Conservation (phyloP, 30 jellyfish, hydroid and myxozoan genomes). For the Aurelia sp. region DNA sequence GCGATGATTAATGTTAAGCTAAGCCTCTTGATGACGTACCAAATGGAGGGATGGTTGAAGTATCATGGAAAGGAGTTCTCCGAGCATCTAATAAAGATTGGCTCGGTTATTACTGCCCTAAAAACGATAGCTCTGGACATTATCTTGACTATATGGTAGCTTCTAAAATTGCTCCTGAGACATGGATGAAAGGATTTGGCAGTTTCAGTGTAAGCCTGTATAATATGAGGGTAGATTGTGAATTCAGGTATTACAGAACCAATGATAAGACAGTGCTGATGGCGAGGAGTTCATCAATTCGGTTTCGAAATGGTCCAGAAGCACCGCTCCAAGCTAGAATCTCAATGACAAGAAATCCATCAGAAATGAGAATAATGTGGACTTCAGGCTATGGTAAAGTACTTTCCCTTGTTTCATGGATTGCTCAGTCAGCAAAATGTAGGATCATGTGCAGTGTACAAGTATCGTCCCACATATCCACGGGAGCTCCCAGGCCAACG, state of each 20-base stretch:
- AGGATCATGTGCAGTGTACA: not conserved
- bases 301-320: slow-evolving; percentile 26
- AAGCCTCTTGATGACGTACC: slow-evolving; percentile 18
- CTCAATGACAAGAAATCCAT: slow-evolving; percentile 61
- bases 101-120: slow-evolving; percentile 82
- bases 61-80: slow-evolving; percentile 65
- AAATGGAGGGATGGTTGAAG: slow-evolving; percentile 69
- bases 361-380: slow-evolving; percentile 83
- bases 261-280: slow-evolving; percentile 1
- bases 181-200: slow-evolving; percentile 61
- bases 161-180: slow-evolving; percentile 1
- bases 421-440: not conserved
- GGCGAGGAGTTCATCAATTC: slow-evolving; percentile 42
- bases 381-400: slow-evolving; percentile 50
- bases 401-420: not conserved
- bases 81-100: slow-evolving; percentile 60
- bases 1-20: slow-evolving; percentile 2
- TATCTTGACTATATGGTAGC: slow-evolving; percentile 47
- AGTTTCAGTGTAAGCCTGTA: slow-evolving; percentile 10
- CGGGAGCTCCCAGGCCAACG: no score
- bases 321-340: slow-evolving; percentile 66
- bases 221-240: slow-evolving; percentile 61
- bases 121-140: slow-evolving; percentile 16
- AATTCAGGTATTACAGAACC: slow-evolving; percentile 63
- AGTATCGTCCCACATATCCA: no score